Percentiles rank a stretch among this genome's conserved stretches.
Conservation (phyloP, 2,797 vertebrate species). For the Varecia variegata region DNA sequence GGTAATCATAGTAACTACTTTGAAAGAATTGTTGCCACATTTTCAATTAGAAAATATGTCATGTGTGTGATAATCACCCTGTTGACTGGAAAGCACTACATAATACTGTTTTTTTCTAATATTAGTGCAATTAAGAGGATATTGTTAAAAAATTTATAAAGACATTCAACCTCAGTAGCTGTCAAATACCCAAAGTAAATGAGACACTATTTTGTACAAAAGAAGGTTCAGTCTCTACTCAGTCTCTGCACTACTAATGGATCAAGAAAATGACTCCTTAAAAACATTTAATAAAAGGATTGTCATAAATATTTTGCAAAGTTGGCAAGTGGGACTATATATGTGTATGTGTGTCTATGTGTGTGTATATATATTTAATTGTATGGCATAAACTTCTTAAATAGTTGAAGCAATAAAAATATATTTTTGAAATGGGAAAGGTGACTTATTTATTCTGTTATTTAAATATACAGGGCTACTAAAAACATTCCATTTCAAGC, state of each 20-base stretch:
- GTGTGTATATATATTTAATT: neutral
- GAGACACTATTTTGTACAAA: neutral
- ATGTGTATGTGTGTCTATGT: neutral
- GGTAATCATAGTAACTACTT: neutral
- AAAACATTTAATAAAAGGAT: neutral
- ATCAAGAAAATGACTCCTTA: neutral
- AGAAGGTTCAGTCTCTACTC: neutral
- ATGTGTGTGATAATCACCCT: neutral
- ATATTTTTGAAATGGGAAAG: neutral
- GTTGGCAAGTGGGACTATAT: neutral
- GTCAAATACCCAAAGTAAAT: neutral
- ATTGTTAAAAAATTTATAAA: slow-evolving; percentile 9
- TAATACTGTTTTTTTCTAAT: neutral
- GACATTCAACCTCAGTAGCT: neutral
- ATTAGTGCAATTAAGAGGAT: neutral
- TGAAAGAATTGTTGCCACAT: neutral
- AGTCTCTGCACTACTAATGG: neutral
- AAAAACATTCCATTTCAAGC: neutral
- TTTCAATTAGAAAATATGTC: neutral
- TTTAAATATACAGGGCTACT: neutral
- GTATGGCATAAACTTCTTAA: neutral
- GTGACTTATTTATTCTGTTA: neutral
- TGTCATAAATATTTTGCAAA: neutral
- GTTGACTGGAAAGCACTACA: neutral
- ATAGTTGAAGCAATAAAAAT: neutral